A percentile compares a stretch with the other conserved stretches of the same genome.
Conservation (phyloP, 2,888 invertebrate genomes). For the Ecliptopera silaceata region DNA sequence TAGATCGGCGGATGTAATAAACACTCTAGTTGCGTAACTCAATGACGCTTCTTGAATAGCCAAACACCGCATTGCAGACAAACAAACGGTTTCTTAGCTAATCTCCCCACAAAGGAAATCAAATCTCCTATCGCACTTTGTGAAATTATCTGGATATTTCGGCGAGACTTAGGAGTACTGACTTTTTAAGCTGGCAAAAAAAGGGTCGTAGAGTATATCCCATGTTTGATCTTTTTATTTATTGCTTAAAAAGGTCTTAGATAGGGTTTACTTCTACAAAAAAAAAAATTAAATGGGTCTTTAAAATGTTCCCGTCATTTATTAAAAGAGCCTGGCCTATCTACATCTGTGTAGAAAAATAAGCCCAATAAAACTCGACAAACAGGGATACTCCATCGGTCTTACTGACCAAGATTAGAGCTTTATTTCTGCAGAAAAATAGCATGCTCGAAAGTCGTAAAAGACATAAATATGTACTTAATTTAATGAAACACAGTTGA, state of each 20-base stretch:
- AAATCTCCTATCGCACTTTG: constrained; percentile 21
- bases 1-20: constrained; percentile 8
- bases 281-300: no score
- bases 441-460: no score
- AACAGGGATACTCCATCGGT: no score
- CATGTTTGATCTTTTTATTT: not conserved
- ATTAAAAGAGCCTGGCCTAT: no score
- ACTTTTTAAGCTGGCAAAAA: constrained; percentile 5
- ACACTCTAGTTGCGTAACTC: constrained; percentile 26
- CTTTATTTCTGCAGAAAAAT: no score
- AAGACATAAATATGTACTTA: no score
- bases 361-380: no score
- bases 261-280: no score
- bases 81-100: constrained; percentile 36
- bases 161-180: not conserved
- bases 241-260: not conserved
- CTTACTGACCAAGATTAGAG: no score
- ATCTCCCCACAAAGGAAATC: constrained; percentile 24
- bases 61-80: constrained; percentile 49
- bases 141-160: constrained; percentile 15
- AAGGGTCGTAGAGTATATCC: not conserved
- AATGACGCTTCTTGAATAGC: constrained; percentile 32
- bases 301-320: no score
- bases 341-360: no score
- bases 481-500: no score